Conservation (phyloP, 2,113 vertebrate species). For the Crotalus helleri region DNA sequence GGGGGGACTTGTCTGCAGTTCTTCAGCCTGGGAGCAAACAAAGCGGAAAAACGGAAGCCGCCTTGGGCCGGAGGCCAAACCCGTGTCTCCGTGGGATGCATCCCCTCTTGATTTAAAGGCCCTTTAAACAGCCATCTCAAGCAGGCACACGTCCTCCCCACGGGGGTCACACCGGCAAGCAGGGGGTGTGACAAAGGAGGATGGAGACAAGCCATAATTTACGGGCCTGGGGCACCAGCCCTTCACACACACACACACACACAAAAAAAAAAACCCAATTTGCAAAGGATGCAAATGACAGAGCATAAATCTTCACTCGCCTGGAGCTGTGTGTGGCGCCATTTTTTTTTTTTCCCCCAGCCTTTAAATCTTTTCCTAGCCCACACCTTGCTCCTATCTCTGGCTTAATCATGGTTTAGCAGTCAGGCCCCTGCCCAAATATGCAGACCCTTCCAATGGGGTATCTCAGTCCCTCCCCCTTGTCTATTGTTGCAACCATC, state of each 20-base stretch:
- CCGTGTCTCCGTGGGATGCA: no score
- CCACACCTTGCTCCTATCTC: background rate
- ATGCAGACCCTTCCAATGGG: background rate
- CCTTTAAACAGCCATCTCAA: no score
- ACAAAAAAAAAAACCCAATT: background rate
- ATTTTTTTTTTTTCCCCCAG: background rate
- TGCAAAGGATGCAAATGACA: background rate
- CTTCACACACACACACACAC: background rate
- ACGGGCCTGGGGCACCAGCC: background rate
- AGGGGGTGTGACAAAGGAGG: background rate
- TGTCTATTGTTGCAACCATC: background rate
- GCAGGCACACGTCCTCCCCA: no score
- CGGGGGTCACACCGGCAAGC: background rate
- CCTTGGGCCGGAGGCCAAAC: background rate
- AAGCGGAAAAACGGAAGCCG: background rate
- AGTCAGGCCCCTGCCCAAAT: background rate
- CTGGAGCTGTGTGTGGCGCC: background rate
- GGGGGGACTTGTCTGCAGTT: background rate
- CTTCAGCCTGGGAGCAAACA: fast-evolving
- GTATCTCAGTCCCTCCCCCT: background rate
- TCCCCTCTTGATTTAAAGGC: background rate
- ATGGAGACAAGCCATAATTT: background rate
- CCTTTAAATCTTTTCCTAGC: background rate
- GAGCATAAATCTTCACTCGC: background rate
- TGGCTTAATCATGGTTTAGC: background rate